Evolutionary conservation across 2,888 invertebrate genomes (phyloP).

Genomic region (Spatulosminthurus flaviceps): DNA sequence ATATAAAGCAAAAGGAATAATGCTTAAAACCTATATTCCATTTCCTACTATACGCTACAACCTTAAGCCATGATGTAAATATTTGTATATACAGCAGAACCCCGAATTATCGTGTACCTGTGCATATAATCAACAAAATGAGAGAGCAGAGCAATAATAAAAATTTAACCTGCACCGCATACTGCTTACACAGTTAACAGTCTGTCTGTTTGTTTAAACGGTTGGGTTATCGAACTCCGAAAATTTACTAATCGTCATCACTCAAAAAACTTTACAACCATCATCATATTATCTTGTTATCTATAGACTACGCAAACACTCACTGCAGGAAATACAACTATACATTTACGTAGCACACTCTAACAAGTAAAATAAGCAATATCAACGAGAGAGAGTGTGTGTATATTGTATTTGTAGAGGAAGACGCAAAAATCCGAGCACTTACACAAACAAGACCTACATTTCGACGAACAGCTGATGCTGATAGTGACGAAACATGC

Average conservation of each 20-base stretch:
- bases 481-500: not conserved
- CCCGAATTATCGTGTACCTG: too few relatives aligned
- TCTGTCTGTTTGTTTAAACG: constrained; percentile 5
- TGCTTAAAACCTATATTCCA: too few relatives aligned
- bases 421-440: not conserved
- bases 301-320: too few relatives aligned
- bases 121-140: too few relatives aligned
- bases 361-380: not conserved
- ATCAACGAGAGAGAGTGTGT: too few relatives aligned
- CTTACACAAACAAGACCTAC: constrained; percentile 5
- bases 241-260: not conserved
- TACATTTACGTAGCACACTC: not conserved
- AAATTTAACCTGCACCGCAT: not conserved
- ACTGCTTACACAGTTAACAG: not conserved
- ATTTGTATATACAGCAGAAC: too few relatives aligned
- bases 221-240: constrained; percentile 21
- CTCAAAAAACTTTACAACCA: not conserved
- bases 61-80: too few relatives aligned
- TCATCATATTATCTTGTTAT: not conserved
- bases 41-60: too few relatives aligned
- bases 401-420: not conserved
- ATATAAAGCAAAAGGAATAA: too few relatives aligned
- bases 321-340: not conserved
- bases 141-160: too few relatives aligned
- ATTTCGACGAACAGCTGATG: not conserved